Evolutionary conservation across 37 sponge, comb jelly and placozoan genomes (phyloP).

Genomic region (Aphrocallistes beatrix): DNA sequence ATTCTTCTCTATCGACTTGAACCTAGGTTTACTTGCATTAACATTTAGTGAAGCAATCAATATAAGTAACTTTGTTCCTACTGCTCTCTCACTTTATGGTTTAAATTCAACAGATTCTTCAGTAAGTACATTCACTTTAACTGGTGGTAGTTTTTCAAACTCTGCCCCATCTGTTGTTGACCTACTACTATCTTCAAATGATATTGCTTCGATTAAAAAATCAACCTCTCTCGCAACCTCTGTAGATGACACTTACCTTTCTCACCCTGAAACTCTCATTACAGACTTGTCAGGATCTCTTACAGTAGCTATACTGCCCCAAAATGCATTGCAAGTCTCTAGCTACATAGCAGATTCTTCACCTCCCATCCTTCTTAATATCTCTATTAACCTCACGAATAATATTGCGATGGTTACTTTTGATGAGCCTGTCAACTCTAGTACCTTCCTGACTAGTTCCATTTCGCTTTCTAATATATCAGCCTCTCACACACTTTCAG

Average conservation of each 20-base stretch:
- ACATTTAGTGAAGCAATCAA: constrained; percentile 66
- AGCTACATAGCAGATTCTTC: constrained; percentile 31
- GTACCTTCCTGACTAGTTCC: not conserved
- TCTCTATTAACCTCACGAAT: constrained; percentile 46
- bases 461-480: not conserved
- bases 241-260: constrained; percentile 37
- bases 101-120: constrained; percentile 34
- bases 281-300: constrained; percentile 49
- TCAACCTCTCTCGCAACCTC: constrained; percentile 47
- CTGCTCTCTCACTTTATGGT: constrained; percentile 37
- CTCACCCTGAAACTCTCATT: constrained; percentile 31
- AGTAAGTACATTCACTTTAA: constrained; percentile 26
- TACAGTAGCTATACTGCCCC: constrained; percentile 25
- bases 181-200: constrained; percentile 32
- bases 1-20: constrained; percentile 42
- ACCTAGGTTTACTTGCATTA: constrained; percentile 42
- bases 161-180: constrained; percentile 32
- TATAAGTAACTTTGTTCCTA: constrained; percentile 29
- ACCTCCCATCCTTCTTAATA: constrained; percentile 38
- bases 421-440: constrained; percentile 59
- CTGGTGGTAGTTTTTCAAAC: constrained; percentile 31
- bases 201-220: constrained; percentile 40
- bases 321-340: constrained; percentile 28
- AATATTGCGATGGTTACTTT: constrained; percentile 51
- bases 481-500: not conserved